Base-by-base conservation (phyloP, 2,797 vertebrate genomes). In the Microtus californicus region DNA sequence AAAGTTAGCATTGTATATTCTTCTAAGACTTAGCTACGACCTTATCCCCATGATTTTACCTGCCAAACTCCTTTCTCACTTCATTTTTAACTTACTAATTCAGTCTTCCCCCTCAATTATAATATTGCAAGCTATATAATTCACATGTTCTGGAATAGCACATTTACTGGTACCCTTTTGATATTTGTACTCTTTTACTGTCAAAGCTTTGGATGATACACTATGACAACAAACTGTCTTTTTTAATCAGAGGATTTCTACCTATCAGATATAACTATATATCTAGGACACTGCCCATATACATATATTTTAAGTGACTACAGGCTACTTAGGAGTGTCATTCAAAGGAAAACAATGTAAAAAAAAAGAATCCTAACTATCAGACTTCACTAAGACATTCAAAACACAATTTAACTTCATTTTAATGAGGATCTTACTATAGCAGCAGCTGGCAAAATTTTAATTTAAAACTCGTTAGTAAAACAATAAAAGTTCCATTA, bases 1-100 rank as follows among this genome's bases (percentile, higher is more conserved):
- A 95, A 95, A 79, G 19, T 82, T 87, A 96, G 65, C 56, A 91
- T 0, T 90, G 61, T 37, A 82, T 40, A 95, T 90, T 95, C 34
- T 80, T 74, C n/a, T 31, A 90, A 91, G 79, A 69, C 76, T 89
- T 77, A 78, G 88, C 45, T 83, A 19, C 77, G 40, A 5, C 6
- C 48, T 59, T 81, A 76, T 74, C 67, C 40, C 31, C n/a, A 79
- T 71, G 45, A 59, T 48, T 96, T 89, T 87, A 94, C 48, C 56
- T 74, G 94, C 65, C 74, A 89, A 94, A 92, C 23, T 94, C 67
- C 17, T 37, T 94, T 9, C 74, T 79, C 1, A 93, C 10, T 45
- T 48, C 27, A 90, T 63, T 95, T 40, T 54, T 94, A 89, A 88
- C 78, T 81, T 89, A 73, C 11, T 89, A 90, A 80, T 59, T 88